phyloP scores from a whole-genome alignment of 2,113 vertebrate genomes.

The Oncorhynchus gorbuscha region DNA sequence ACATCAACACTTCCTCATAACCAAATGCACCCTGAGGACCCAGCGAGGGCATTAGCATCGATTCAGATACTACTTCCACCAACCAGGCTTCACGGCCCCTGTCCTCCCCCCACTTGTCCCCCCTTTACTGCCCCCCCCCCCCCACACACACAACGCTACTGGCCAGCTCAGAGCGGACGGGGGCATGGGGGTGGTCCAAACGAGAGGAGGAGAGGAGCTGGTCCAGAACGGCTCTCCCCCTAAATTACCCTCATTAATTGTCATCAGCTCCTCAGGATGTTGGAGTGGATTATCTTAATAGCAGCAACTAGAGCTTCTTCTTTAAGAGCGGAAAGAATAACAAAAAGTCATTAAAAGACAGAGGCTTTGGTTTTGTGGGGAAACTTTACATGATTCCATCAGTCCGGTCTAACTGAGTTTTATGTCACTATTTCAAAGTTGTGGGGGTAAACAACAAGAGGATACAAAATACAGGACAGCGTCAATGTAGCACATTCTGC shows the following conservation, averaged over 20 bases:
- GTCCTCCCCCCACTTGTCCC: neutral
- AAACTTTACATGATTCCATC: neutral
- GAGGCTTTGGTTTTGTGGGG: neutral
- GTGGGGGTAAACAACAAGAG: neutral
- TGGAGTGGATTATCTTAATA: neutral
- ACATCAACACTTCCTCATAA: neutral
- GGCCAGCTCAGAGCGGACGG: neutral
- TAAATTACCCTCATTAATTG: slow-evolving; percentile 6
- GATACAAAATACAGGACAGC: no score
- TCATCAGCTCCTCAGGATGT: neutral
- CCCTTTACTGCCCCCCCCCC: neutral
- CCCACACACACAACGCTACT: neutral
- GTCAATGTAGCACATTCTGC: no score
- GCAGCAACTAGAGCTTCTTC: neutral
- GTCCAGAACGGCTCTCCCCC: neutral
- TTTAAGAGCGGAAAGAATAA: neutral
- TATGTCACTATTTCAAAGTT: neutral
- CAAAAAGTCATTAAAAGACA: neutral
- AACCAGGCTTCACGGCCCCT: neutral
- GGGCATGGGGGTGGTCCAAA: neutral
- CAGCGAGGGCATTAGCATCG: neutral
- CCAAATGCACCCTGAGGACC: neutral
- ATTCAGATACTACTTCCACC: neutral
- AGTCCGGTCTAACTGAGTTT: neutral
- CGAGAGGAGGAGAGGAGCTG: neutral